Percentiles rank a stretch among this genome's conserved stretches.
phyloP scores from a whole-genome alignment of 2,888 invertebrate species.

The Busseola fusca region DNA sequence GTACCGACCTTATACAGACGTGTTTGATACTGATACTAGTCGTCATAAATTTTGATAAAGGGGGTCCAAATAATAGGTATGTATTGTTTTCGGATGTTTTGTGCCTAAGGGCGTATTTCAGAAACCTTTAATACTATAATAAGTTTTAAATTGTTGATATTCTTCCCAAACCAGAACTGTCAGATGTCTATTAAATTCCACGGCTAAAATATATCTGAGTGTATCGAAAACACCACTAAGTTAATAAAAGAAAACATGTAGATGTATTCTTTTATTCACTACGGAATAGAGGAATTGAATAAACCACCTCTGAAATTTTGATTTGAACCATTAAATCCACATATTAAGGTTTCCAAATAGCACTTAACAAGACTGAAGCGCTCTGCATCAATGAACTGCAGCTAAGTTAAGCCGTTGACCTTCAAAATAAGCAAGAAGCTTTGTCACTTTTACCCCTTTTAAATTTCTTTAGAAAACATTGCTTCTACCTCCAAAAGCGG shows the following conservation, averaged over 20 bases:
- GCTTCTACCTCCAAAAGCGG: background rate
- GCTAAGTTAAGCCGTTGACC: background rate
- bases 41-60: slow-evolving; percentile 7
- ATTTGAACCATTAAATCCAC: background rate
- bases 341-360: background rate
- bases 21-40: slow-evolving; percentile 26
- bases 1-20: slow-evolving; percentile 43
- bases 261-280: no score
- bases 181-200: background rate
- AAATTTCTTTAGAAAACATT: background rate
- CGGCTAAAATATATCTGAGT: background rate
- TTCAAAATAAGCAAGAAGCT: background rate
- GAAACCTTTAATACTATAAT: background rate
- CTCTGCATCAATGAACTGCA: background rate
- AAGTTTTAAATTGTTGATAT: background rate
- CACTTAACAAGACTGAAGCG: background rate
- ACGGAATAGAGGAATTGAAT: background rate
- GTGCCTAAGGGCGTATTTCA: background rate
- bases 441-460: background rate
- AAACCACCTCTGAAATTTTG: background rate
- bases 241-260: background rate
- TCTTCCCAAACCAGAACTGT: background rate
- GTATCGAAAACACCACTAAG: background rate
- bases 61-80: background rate
- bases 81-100: background rate